Base-by-base conservation (phyloP, 2,113 vertebrate genomes). In the Hystrix cristata region DNA sequence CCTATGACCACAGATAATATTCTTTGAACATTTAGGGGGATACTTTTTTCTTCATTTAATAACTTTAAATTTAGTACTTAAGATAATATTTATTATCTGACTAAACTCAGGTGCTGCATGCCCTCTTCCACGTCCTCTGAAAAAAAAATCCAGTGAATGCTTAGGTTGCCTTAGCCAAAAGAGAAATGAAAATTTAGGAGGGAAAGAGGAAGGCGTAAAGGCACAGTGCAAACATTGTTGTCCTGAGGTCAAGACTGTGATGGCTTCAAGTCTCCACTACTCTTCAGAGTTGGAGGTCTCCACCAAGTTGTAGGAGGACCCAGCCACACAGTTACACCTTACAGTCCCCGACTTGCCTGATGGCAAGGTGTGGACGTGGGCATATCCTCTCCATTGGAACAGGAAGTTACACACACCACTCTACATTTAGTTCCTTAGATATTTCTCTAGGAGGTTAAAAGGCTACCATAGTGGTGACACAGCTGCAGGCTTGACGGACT, bases 41-140 rank as follows among this genome's bases (percentile, higher is more conserved):
- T 34, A 82, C 10, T 43, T 65, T 86, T 95, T 95, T 85, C 4
- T 67, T 67, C 81, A 92, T 95, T 55, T 92, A 78, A 78, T 95
- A 87, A 89, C 15, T 86, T 87, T 83, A 31, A 60, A 62, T 90
- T 71, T 88, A 60, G 13, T n/a, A 23, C 38, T 78, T 71, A 87
- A 94, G 78, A 2, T 93, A 12, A 31, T 82, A 80, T 27, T 93
- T 90, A 46, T 48, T 72, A 83, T 62, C 59, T 46, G 82, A 82
- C 9, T 76, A 67, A 8, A 27, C 3, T 81, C 5, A 21, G 9
- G 10, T 57, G 31, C 1, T 2, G 1, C 21, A 5, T 38, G 53
- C 3, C 21, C 19, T 76, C 27, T 31, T 71, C 11, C 10, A 10
- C 16, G 9, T 72, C 51, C 55, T 79, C 72, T 21, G 14, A 85